These are phyloP conservation scores for Tinea pellionella DNA, from an alignment of 2,888 invertebrate genomes.

Conservation along the genomic window DNA sequence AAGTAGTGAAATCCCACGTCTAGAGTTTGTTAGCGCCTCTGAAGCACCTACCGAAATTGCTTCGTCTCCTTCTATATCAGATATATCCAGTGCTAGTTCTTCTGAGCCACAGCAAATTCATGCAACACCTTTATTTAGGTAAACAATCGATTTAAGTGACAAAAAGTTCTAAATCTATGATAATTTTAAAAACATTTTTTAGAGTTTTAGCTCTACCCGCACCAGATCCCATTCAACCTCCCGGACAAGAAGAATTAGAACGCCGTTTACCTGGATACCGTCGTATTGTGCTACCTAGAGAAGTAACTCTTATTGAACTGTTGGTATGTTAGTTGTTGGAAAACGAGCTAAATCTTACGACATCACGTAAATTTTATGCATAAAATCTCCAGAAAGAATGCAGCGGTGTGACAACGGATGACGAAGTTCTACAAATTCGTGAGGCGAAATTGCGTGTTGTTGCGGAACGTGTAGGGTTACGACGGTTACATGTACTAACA, in stretches of 20 bases:
- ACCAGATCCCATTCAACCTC: constrained; percentile 55
- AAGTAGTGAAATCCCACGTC: constrained; percentile 42
- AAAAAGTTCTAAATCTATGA: background rate
- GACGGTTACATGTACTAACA: constrained; percentile 71
- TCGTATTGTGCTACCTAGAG: constrained; percentile 67
- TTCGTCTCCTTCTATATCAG: constrained; percentile 51
- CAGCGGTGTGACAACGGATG: constrained; percentile 52
- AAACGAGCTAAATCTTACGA: background rate
- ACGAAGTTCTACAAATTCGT: constrained; percentile 56
- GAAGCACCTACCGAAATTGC: constrained; percentile 33
- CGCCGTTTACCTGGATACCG: constrained; percentile 62
- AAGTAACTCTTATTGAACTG: constrained; percentile 70
- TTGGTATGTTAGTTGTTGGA: constrained; percentile 45
- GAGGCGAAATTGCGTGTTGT: constrained; percentile 74
- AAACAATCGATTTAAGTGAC: constrained; percentile 5
- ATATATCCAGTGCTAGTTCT: constrained; percentile 57
- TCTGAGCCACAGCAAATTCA: constrained; percentile 45
- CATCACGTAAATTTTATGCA: background rate
- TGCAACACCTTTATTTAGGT: constrained; percentile 56
- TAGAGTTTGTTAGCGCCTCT: constrained; percentile 52
- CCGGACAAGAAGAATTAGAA: constrained; percentile 57
- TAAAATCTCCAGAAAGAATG: background rate
- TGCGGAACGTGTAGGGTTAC: constrained; percentile 73
- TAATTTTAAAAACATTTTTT: background rate
- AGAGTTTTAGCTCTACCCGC: constrained; percentile 57